Evolutionary conservation across 2,797 vertebrate species (phyloP).

Genomic region (Petrocephalus schoutedeni): DNA sequence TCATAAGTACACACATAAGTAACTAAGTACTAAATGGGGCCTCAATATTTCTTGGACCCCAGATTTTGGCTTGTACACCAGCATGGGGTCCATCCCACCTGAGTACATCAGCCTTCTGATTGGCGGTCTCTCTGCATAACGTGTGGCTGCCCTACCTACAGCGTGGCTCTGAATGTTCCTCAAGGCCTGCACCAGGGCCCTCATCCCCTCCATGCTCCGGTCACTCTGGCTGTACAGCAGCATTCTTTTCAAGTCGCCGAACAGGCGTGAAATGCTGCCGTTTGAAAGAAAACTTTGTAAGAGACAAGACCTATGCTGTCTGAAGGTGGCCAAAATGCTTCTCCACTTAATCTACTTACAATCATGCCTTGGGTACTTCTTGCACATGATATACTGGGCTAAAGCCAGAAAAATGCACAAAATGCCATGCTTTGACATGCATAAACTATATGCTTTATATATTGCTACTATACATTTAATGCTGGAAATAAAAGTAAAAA

Average conservation of each 20-base stretch:
- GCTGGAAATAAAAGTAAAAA: too few species aligned
- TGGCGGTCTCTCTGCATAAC: too few species aligned
- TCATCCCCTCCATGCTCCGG: constrained; percentile 78
- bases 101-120: background rate
- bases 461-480: background rate
- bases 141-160: constrained; percentile 58
- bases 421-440: background rate
- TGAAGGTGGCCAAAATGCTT: background rate
- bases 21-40: background rate
- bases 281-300: background rate
- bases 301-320: background rate
- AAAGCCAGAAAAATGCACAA: background rate
- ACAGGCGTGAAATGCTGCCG: constrained; percentile 82
- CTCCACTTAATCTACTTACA: background rate
- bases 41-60: background rate
- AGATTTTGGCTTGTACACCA: background rate
- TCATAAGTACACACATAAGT: background rate
- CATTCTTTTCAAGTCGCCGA: constrained; percentile 82
- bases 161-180: constrained; percentile 68
- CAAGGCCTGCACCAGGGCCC: constrained; percentile 72
- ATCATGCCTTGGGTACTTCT: background rate
- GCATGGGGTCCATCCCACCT: background rate
- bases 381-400: background rate
- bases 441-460: background rate
- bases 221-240: constrained; percentile 84